phyloP scores from a whole-genome alignment of 2,888 invertebrate species.

The Drosophila mettleri region DNA sequence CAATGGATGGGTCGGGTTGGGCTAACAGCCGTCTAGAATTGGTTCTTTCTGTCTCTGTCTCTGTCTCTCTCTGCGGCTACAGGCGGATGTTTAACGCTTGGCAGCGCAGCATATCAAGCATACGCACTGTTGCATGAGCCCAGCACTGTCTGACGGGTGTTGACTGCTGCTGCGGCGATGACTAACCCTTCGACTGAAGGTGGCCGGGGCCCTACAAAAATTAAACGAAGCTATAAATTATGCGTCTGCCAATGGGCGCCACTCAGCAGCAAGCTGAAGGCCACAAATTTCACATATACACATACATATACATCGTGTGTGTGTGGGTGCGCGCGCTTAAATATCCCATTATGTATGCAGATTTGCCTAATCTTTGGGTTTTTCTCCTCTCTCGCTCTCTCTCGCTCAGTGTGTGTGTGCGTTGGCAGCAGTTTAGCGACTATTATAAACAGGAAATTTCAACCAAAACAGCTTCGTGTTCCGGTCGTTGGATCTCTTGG shows the following conservation, averaged over 20 bases:
- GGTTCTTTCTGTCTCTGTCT: not conserved
- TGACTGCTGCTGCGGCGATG: constrained; percentile 5
- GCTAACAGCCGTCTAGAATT: not conserved
- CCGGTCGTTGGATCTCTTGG: constrained; percentile 41
- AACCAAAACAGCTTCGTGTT: constrained; percentile 31
- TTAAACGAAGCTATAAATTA: constrained; percentile 76
- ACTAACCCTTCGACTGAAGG: constrained; percentile 35
- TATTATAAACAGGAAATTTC: constrained; percentile 52
- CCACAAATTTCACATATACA: constrained; percentile 4
- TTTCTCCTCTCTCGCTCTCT: not conserved
- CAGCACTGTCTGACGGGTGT: constrained; percentile 6
- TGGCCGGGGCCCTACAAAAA: constrained; percentile 54
- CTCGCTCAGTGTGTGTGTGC: not conserved
- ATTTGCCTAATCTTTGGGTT: constrained; percentile 62
- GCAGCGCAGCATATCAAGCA: constrained; percentile 53
- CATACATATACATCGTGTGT: constrained; percentile 3
- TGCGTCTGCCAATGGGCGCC: constrained; percentile 63
- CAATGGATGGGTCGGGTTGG: constrained; percentile 6
- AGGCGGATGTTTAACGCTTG: constrained; percentile 42
- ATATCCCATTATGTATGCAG: constrained; percentile 67
- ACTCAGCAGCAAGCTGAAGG: constrained; percentile 27
- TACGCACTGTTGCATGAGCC: constrained; percentile 66
- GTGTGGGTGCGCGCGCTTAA: constrained; percentile 22
- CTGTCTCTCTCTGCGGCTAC: not conserved
- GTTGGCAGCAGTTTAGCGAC: constrained; percentile 51